Evolutionary conservation across 2,113 vertebrate genomes (phyloP).

Genomic region (Phylloscopus trochilus): DNA sequence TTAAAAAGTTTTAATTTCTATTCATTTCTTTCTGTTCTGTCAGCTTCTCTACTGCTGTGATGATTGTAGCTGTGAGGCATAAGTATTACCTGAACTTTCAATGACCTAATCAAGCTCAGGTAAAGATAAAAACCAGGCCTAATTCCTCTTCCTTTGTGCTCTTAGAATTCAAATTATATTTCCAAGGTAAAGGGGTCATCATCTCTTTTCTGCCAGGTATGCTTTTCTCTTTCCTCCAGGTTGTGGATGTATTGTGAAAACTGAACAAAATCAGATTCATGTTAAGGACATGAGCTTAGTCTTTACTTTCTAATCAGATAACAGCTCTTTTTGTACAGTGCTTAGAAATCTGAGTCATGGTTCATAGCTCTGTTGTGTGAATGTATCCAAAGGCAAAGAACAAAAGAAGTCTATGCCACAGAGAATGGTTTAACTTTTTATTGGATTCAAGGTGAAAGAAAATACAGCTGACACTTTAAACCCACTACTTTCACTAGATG

Average conservation of each 20-base stretch:
- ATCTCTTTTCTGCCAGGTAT: neutral
- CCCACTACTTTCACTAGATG: neutral
- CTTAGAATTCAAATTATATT: slow-evolving; percentile 41
- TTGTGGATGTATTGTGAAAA: slow-evolving; percentile 23
- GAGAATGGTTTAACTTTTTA: neutral
- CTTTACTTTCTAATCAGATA: slow-evolving; percentile 27
- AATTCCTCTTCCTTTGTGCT: slow-evolving; percentile 43
- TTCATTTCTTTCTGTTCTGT: slow-evolving; percentile 41
- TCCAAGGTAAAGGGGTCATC: slow-evolving; percentile 32
- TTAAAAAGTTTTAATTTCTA: slow-evolving; percentile 59
- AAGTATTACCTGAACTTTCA: slow-evolving; percentile 53
- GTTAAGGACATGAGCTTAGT: neutral
- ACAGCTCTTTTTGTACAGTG: neutral
- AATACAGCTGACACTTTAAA: neutral
- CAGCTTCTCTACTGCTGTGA: slow-evolving; percentile 48
- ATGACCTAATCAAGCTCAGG: slow-evolving; percentile 55
- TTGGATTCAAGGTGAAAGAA: slow-evolving; percentile 30
- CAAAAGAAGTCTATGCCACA: neutral
- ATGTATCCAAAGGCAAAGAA: neutral
- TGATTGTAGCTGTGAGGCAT: slow-evolving; percentile 40
- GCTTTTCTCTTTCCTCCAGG: neutral
- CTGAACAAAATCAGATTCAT: neutral
- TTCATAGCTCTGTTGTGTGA: neutral
- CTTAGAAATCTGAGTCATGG: neutral
- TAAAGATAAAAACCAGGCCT: slow-evolving; percentile 52